Base-by-base conservation (phyloP, 2,888 invertebrate species). In the Rotaria macrura region DNA sequence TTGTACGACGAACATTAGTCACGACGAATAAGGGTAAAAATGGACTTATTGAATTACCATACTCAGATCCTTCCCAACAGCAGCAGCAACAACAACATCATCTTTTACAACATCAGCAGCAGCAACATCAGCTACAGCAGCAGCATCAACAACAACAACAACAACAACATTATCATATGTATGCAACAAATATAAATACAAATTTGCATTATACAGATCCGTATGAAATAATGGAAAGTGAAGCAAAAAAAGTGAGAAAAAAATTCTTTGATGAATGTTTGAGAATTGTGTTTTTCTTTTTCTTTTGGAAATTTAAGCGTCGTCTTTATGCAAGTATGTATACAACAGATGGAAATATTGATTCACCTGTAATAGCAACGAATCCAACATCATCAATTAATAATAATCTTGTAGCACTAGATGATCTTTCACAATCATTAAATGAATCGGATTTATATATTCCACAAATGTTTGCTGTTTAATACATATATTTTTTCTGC, bases 381-480 rank as follows among this genome's bases (percentile, higher is more conserved):
- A 12, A 65, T 65, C 65, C 65, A 34, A 34, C 65, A 20, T 65
- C 65, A 65, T 34, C 65, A 34, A 65, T 65, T 5, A 38, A 34
- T 65, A 43, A 40, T 12, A 25, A 25, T 43, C 43, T 79, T 25
- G 79, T 43, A 43, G 43, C 12, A 43, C 43, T 79, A 12, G 79
- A 79, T 43, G 43, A 79, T 79, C 20, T 65, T 20, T 65, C 65
- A 4, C 17, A 17, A 65, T 65, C 65, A 6, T 34, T 65, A 7
- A 65, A 65, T 20, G 65, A 65, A 17, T 65, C 65, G 65, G 79
- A 79, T 79, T 12, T 79, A 40, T 79, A 79, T 79, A 23, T 79
- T 3, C 79, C 79, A 25, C 79, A 79, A 43, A 79, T 79, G 79
- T 79, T 79, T 79, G 79, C 79, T 79, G 79, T 79, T 79, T 79